Evolutionary conservation across 1,140 invertebrate genomes (phyloP).

Genomic region (Euura lappo): DNA sequence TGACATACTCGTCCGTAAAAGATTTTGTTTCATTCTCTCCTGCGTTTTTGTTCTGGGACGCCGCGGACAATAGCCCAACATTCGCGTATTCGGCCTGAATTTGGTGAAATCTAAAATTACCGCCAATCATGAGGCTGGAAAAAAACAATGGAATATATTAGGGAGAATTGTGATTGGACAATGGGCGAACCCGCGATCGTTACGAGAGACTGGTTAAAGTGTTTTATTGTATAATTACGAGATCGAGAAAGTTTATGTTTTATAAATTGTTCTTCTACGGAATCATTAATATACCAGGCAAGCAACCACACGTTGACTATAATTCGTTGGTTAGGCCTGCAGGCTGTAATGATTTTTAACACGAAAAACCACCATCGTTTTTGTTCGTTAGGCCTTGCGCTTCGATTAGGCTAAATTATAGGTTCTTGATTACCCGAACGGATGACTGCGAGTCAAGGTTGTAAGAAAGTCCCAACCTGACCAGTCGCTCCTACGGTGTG

Average conservation of each 20-base stretch:
- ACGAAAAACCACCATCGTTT: conserved; percentile 59
- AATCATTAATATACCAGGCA: conserved; percentile 53
- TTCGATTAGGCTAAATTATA: conserved; percentile 62
- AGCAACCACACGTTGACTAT: conserved; percentile 8
- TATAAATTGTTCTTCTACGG: conserved; percentile 56
- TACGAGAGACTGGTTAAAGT: conserved; percentile 44
- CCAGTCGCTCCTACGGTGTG: background rate
- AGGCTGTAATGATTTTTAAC: conserved; percentile 56
- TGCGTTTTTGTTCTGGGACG: too few relatives aligned
- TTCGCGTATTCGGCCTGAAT: conserved; percentile 16
- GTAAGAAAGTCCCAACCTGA: conserved; percentile 8
- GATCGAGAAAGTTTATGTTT: conserved; percentile 53
- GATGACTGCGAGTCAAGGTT: background rate
- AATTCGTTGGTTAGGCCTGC: conserved; percentile 17
- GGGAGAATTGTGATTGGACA: background rate
- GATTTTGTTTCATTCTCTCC: too few relatives aligned
- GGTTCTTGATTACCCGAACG: conserved; percentile 58
- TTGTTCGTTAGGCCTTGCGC: conserved; percentile 58
- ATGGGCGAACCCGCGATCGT: background rate
- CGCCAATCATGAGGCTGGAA: background rate
- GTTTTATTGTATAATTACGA: conserved; percentile 55
- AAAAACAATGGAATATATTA: background rate
- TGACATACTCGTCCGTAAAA: too few relatives aligned
- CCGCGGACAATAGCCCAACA: too few relatives aligned
- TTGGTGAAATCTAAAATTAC: conserved; percentile 5